phyloP scores from a whole-genome alignment of 2,888 invertebrate genomes.

The Netelia virgata region DNA sequence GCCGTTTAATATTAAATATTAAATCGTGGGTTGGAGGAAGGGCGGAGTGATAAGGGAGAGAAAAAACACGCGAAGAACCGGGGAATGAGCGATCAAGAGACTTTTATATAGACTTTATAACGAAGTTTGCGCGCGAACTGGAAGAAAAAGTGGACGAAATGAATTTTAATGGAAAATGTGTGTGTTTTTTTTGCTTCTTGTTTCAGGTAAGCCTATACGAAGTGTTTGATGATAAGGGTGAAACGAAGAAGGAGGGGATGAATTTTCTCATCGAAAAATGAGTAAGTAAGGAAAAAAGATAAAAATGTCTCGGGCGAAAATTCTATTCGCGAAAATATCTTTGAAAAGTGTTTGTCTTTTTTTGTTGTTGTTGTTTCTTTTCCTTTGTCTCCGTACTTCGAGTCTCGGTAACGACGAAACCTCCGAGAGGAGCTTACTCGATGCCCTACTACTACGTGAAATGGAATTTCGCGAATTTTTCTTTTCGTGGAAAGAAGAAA shows the following conservation, averaged over 20 bases:
- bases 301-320: conserved; percentile 25
- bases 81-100: conserved; percentile 60
- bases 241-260: conserved; percentile 1
- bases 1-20: conserved; percentile 61
- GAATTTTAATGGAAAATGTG: conserved; percentile 62
- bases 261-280: conserved; percentile 38
- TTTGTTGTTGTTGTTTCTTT: no score
- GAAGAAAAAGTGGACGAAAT: conserved; percentile 44
- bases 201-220: conserved; percentile 62
- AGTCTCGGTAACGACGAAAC: conserved; percentile 27
- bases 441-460: not conserved
- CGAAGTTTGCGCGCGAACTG: conserved; percentile 50
- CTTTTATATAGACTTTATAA: conserved; percentile 65
- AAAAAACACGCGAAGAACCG: conserved; percentile 31
- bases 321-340: conserved; percentile 45
- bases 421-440: conserved; percentile 6
- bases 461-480: conserved; percentile 36
- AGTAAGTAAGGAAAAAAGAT: conserved; percentile 46
- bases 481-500: conserved; percentile 28
- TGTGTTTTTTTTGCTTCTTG: conserved; percentile 41
- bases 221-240: conserved; percentile 41
- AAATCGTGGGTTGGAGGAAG: conserved; percentile 46
- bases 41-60: conserved; percentile 16
- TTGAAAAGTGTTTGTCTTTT: conserved; percentile 13
- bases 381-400: not conserved